A percentile compares a stretch with the other conserved stretches of the same genome.
These are phyloP conservation scores for Jordanella pulchra DNA, from an alignment of 2,797 vertebrate species.

Conservation along the genomic window DNA sequence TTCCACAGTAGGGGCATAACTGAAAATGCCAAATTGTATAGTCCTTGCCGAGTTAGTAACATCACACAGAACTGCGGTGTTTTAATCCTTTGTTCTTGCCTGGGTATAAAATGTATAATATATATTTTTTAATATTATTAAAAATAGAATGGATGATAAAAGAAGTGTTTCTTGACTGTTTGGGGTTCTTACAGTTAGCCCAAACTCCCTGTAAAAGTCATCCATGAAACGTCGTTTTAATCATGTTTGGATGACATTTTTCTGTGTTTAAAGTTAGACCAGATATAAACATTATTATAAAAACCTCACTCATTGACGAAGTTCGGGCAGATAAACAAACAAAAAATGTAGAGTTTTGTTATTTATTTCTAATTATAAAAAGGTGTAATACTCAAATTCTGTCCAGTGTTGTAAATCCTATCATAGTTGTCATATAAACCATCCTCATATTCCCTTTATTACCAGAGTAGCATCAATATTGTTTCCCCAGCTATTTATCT, in stretches of 20 bases:
- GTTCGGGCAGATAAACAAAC: neutral
- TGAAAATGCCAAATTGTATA: conserved; percentile 35
- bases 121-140: no score
- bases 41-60: conserved; percentile 18
- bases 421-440: neutral
- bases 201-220: neutral
- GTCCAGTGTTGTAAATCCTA: neutral
- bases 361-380: neutral
- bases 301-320: neutral
- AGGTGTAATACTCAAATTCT: neutral
- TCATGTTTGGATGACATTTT: neutral
- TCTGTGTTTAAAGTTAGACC: neutral
- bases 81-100: neutral
- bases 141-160: neutral
- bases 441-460: neutral
- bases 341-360: neutral
- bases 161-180: neutral
- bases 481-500: neutral
- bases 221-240: neutral
- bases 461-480: neutral
- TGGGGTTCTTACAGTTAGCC: neutral
- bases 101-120: neutral
- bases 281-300: neutral
- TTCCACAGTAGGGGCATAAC: conserved; percentile 26
- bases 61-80: neutral